phyloP scores from a whole-genome alignment of 2,888 invertebrate genomes.

The Pristionchus exspectatus region DNA sequence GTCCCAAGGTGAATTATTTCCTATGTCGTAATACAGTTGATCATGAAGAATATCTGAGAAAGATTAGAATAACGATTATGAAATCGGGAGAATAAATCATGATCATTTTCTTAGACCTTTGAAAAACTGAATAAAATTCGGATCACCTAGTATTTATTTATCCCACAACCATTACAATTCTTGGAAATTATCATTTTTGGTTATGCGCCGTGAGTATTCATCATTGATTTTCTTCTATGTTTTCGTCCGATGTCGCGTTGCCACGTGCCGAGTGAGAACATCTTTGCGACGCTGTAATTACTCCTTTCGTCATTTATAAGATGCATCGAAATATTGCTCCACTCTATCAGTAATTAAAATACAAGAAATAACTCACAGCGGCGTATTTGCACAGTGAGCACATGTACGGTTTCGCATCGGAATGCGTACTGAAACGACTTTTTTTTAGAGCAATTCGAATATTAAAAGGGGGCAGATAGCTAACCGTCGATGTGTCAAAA shows the following conservation, averaged over 20 bases:
- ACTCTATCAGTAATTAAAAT: not conserved
- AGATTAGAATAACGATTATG: no score
- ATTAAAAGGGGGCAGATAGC: not conserved
- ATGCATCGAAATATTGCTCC: not conserved
- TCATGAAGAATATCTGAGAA: no score
- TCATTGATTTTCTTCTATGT: no score
- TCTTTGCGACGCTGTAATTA: slow-evolving; percentile 70
- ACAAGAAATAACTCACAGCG: slow-evolving; percentile 67
- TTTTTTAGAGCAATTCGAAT: not conserved
- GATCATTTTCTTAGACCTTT: no score
- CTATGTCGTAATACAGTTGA: no score
- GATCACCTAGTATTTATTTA: no score
- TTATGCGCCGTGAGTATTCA: no score
- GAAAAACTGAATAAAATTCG: no score
- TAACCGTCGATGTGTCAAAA: slow-evolving; percentile 66
- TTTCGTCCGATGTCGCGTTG: slow-evolving; percentile 72
- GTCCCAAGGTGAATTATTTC: no score
- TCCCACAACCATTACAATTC: no score
- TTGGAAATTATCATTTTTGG: no score
- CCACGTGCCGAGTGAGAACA: slow-evolving; percentile 76
- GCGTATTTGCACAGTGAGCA: slow-evolving; percentile 75
- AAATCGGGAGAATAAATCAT: no score
- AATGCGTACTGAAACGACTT: slow-evolving; percentile 70
- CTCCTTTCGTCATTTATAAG: not conserved
- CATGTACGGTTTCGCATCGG: slow-evolving; percentile 77